Evolutionary conservation across 2,888 invertebrate species (phyloP).

Genomic region (Pandemis heparana): DNA sequence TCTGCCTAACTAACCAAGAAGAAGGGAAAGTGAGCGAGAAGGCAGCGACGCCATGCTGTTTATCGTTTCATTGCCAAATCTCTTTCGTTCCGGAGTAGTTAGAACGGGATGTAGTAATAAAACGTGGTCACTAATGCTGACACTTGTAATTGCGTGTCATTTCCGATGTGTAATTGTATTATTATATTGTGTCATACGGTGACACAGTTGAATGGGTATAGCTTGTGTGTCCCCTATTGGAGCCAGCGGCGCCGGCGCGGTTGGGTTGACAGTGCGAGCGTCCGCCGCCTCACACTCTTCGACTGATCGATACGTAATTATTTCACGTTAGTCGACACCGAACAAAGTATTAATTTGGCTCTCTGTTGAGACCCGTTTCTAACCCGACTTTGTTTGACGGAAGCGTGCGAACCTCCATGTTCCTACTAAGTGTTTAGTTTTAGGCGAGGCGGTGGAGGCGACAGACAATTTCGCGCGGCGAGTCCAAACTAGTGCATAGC

Average conservation of each 20-base stretch:
- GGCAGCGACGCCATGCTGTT: not conserved
- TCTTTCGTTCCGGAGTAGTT: not conserved
- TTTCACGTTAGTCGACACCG: constrained; percentile 4
- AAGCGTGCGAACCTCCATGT: constrained; percentile 46
- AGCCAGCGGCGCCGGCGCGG: not conserved
- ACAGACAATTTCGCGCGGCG: constrained; percentile 54
- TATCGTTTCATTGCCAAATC: not conserved
- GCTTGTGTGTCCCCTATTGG: not conserved
- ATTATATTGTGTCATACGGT: not conserved
- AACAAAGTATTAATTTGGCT: constrained; percentile 11
- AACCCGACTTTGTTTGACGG: constrained; percentile 16
- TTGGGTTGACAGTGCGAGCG: not conserved
- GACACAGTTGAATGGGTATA: not conserved
- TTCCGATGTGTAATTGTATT: not conserved
- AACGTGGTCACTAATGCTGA: not conserved
- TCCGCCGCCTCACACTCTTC: constrained; percentile 6
- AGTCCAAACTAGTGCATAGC: constrained; percentile 70
- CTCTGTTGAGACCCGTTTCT: constrained; percentile 5
- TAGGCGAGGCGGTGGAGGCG: constrained; percentile 52
- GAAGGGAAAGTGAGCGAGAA: not conserved
- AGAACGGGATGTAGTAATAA: not conserved
- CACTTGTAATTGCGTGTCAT: not conserved
- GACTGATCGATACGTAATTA: constrained; percentile 16
- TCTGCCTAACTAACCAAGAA: not conserved
- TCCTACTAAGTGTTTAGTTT: constrained; percentile 50